Evolutionary conservation across 2,113 vertebrate species (phyloP).

Genomic region (Rhizomys pruinosus): DNA sequence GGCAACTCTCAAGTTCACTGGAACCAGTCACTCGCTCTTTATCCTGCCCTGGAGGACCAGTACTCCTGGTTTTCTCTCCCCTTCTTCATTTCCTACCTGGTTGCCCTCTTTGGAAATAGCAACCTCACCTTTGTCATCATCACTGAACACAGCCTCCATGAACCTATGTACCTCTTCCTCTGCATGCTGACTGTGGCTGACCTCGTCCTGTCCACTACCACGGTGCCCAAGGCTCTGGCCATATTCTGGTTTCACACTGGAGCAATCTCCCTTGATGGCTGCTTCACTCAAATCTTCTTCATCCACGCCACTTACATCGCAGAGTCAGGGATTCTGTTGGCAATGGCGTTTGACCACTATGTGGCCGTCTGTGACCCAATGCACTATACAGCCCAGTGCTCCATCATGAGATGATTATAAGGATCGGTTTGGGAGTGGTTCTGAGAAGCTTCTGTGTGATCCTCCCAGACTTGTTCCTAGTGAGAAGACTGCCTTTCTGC

Average conservation of each 20-base stretch:
- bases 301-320: slow-evolving; percentile 45
- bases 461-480: slow-evolving; percentile 54
- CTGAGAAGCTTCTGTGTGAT: slow-evolving; percentile 46
- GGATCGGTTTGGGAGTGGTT: slow-evolving; percentile 26
- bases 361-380: slow-evolving; percentile 53
- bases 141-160: background rate
- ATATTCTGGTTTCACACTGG: slow-evolving; percentile 58
- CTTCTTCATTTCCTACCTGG: slow-evolving; percentile 27
- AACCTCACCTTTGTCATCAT: slow-evolving; percentile 26
- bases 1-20: slow-evolving; percentile 23
- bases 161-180: slow-evolving; percentile 51
- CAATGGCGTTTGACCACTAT: slow-evolving; percentile 52
- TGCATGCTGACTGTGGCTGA: slow-evolving; percentile 50
- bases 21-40: slow-evolving; percentile 53
- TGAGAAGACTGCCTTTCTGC: slow-evolving; percentile 56
- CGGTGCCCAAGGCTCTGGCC: slow-evolving; percentile 49
- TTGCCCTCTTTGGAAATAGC: slow-evolving; percentile 43
- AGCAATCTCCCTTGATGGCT: background rate
- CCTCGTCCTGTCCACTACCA: slow-evolving; percentile 45
- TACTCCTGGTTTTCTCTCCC: slow-evolving; percentile 50
- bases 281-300: slow-evolving; percentile 1
- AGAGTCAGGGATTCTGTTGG: slow-evolving; percentile 46
- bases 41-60: slow-evolving; percentile 24
- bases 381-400: slow-evolving; percentile 56
- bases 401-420: background rate